Evolutionary conservation across 2,888 invertebrate species (phyloP).

Genomic region (Lasioglossum leucozonium): DNA sequence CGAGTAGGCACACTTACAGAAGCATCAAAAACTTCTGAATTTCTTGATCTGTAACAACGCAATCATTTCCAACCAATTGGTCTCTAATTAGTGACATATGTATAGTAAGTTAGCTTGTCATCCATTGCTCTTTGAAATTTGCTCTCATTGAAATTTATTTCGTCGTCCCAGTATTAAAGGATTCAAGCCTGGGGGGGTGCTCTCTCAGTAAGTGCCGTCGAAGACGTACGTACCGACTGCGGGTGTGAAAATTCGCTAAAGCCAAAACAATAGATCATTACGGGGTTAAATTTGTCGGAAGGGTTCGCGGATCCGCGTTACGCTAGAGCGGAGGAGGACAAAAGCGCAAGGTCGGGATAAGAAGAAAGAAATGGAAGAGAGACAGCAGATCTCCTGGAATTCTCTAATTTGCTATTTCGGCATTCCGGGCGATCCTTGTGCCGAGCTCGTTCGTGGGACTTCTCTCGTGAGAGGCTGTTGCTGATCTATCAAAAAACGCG

Average conservation of each 20-base stretch:
- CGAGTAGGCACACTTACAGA: no score
- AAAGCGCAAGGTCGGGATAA: conserved; percentile 31
- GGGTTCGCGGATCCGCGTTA: conserved; percentile 21
- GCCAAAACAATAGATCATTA: conserved; percentile 38
- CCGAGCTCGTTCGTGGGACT: conserved; percentile 79
- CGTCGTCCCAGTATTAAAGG: no score
- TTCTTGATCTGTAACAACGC: no score
- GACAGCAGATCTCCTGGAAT: conserved; percentile 76
- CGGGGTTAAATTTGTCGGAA: conserved; percentile 34
- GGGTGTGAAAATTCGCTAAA: conserved; percentile 15
- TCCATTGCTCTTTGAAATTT: no score
- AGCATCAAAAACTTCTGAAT: no score
- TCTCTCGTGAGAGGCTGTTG: conserved; percentile 76
- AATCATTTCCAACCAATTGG: no score
- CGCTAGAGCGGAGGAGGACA: conserved; percentile 32
- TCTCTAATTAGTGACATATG: no score
- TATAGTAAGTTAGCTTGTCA: no score
- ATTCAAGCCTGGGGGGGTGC: no score
- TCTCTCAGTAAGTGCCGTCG: not conserved
- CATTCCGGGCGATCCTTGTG: conserved; percentile 80
- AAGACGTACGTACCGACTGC: not conserved
- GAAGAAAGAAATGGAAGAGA: conserved; percentile 45
- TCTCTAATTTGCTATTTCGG: conserved; percentile 83
- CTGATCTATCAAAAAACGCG: conserved; percentile 82
- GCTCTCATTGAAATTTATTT: no score